Base-by-base conservation (phyloP, 1,140 invertebrate species). In the Drosophila orosa region DNA sequence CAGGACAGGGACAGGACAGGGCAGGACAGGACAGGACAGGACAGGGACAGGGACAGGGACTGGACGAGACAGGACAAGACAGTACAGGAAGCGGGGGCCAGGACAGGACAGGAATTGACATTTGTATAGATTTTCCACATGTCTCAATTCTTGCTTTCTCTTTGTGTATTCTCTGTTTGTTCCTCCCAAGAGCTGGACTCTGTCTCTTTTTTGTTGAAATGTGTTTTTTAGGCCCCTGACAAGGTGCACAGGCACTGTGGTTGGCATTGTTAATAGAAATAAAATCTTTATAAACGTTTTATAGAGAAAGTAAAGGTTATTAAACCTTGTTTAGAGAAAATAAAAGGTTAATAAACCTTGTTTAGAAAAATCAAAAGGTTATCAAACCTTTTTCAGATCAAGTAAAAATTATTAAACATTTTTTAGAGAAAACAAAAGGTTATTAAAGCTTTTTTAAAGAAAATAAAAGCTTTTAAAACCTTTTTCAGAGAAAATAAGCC, bases 111-210 rank as follows among this genome's bases (percentile, higher is more conserved):
- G n/a, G 54, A 47, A 39, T 57, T 60, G 57, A 56, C 56, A 68
- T 68, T 78, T 74, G 54, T 81, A 74, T 81, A 82, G 79, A 81
- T 81, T 82, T 82, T 82, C 61, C 74, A 55, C 56, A 44, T 69
- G 67, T 69, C 61, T 65, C 60, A 52, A 33, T 52, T 52, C 17
- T 22, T 17, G 13, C 17, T 1, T 67, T 19, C 17, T 39, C 37
- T 24, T 47, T 40, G 24, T 35, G 19, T 50, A n/a, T 33, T 69
- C 37, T 31, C 12, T 27, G 31, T 48, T 48, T 37, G 22, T 40
- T 9, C 39, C 39, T 19, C 5, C 19, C 10, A 12, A 47, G 15
- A n/a, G 8, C 24, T n/a, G 58, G 9, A 48, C n/a, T 12, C n/a
- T 12, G 24, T 47, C 17, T 35, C 12, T 2, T 22, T 8, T 4